Evolutionary conservation across 2,888 invertebrate genomes (phyloP), one percentile per base, ranked within the genome.

Genomic region (Drosophila emarginata): DNA sequence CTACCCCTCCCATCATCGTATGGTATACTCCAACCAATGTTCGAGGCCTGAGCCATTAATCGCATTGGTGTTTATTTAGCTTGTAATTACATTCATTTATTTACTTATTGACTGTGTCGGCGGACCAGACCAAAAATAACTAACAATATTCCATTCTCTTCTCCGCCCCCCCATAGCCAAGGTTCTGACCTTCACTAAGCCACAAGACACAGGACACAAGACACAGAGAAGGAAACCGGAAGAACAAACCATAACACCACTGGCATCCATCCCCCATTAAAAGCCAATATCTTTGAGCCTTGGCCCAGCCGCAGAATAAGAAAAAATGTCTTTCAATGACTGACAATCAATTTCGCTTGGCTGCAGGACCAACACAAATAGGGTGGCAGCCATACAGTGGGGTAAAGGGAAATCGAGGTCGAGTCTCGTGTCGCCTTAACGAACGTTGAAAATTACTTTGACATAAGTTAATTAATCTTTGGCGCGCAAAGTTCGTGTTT

Each of bases 381-480:
- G 45, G 45, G 9, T 28, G n/a, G 1, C 36, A 4, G 45, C 2
- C 9, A 14, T 14, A 37, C 18, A 28, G 4, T 23, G 21, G n/a
- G n/a, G n/a, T n/a, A n/a, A n/a, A n/a, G n/a, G n/a, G n/a, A n/a
- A n/a, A n/a, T n/a, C n/a, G n/a, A n/a, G 11, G 18, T 15, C 36
- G n/a, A 15, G 32, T 54, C 76, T 87, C 80, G 82, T 84, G 86
- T 83, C 79, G 87, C 84, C 81, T 81, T 89, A 89, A 89, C 89
- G 89, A 89, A 89, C 89, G 88, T 89, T 89, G 89, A 89, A 90
- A 89, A 89, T 89, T 89, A 87, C 90, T 90, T 87, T 89, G 90
- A 90, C 90, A 89, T 86, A 90, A 91, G 90, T 91, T 90, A 91
- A 91, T 91, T 91, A 91, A 91, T 91, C 91, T 91, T 87, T 88